Evolutionary conservation across 2,113 vertebrate genomes (phyloP).

Genomic region (Corynorhinus townsendii): DNA sequence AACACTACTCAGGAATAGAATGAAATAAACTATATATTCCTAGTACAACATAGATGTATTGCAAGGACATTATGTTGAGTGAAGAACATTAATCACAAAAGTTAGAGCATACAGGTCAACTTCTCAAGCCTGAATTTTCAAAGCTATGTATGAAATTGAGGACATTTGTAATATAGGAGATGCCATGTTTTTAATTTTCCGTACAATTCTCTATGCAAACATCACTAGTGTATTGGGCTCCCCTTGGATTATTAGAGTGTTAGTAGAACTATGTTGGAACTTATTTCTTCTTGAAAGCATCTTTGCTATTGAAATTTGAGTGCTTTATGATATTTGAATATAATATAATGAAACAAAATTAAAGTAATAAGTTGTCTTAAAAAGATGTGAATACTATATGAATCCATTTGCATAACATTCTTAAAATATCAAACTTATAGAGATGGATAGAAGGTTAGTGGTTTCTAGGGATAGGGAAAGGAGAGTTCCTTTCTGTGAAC

Average conservation of each 20-base stretch:
- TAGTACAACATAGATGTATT: neutral
- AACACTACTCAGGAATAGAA: neutral
- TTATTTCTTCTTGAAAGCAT: neutral
- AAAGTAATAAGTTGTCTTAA: conserved; percentile 81
- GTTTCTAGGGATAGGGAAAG: neutral
- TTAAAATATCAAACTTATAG: neutral
- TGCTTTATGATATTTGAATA: conserved; percentile 35
- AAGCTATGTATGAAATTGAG: neutral
- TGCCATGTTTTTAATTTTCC: neutral
- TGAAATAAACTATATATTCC: neutral
- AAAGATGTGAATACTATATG: neutral
- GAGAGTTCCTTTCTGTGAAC: neutral
- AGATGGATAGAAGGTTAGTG: neutral
- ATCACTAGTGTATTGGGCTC: neutral
- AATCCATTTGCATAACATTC: neutral
- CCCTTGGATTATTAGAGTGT: neutral
- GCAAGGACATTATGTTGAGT: neutral
- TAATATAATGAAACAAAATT: neutral
- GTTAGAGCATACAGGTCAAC: neutral
- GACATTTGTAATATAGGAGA: neutral
- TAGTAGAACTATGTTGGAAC: neutral
- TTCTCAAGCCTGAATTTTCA: neutral
- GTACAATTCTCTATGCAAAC: neutral
- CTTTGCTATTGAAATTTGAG: conserved; percentile 4
- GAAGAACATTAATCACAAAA: neutral